These are phyloP conservation scores for Scelioninae gen. 1 DNA, from an alignment of 2,888 invertebrate genomes.

Conservation along the genomic window DNA sequence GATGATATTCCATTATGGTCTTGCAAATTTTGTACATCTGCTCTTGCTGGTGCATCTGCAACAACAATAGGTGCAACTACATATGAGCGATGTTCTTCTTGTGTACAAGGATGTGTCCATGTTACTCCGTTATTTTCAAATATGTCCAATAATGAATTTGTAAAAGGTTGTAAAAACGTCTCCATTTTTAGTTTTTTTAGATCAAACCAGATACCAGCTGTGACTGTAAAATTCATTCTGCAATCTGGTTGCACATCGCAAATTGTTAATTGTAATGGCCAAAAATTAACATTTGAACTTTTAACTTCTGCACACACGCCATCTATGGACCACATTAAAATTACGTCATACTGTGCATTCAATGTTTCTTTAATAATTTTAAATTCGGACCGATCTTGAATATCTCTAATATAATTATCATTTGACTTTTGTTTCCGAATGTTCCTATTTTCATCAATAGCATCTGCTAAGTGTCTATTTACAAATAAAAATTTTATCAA, in stretches of 20 bases:
- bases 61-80: constrained; percentile 25
- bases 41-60: constrained; percentile 33
- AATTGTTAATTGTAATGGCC: constrained; percentile 34
- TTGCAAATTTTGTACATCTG: constrained; percentile 34
- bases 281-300: constrained; percentile 21
- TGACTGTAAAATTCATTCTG: not conserved
- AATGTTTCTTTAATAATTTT: constrained; percentile 4
- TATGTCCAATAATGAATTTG: too few species aligned
- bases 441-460: constrained; percentile 17
- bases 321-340: constrained; percentile 38
- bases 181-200: constrained; percentile 22
- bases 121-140: too few species aligned
- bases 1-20: constrained; percentile 5
- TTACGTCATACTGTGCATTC: constrained; percentile 22
- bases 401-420: constrained; percentile 15
- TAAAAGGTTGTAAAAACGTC: constrained; percentile 26
- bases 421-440: not conserved
- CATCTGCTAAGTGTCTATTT: constrained; percentile 14
- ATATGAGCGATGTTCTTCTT: constrained; percentile 1
- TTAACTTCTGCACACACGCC: constrained; percentile 2
- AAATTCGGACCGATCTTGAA: constrained; percentile 35
- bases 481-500: constrained; percentile 1
- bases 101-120: constrained; percentile 24
- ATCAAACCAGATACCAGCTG: constrained; percentile 34
- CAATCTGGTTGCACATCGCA: constrained; percentile 8